Conservation (phyloP, 2,888 invertebrate genomes). For the Drosophila hamatofila region DNA sequence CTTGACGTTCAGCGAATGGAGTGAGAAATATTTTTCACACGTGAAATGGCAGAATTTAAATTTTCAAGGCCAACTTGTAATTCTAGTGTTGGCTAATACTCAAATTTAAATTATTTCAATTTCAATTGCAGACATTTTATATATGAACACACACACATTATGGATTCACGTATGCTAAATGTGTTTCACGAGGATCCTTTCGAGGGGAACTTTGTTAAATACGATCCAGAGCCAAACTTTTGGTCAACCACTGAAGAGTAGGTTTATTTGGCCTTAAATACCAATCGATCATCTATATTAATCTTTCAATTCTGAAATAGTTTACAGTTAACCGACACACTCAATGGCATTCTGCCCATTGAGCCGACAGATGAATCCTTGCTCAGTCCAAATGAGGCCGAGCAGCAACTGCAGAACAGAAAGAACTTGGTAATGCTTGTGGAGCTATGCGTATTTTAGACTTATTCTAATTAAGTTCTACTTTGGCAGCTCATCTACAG, state of each 20-base stretch:
- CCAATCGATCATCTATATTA: not conserved
- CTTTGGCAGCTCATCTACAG: slow-evolving; percentile 77
- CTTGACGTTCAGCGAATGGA: not conserved
- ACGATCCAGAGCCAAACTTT: slow-evolving; percentile 78
- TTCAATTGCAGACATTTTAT: slow-evolving; percentile 18
- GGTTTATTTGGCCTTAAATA: slow-evolving; percentile 39
- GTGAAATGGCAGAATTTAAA: not conserved
- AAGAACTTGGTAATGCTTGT: slow-evolving; percentile 73
- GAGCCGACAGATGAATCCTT: slow-evolving; percentile 75
- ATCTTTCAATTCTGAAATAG: slow-evolving; percentile 59
- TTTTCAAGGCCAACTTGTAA: not conserved
- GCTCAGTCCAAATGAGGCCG: slow-evolving; percentile 61
- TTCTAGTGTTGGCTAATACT: not conserved
- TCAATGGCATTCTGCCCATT: slow-evolving; percentile 84
- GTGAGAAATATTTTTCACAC: not conserved
- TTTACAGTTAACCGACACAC: slow-evolving; percentile 83
- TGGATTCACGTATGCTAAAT: slow-evolving; percentile 85
- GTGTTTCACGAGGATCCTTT: slow-evolving; percentile 84
- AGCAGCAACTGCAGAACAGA: slow-evolving; percentile 68
- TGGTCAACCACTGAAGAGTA: slow-evolving; percentile 84
- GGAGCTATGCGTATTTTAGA: too few species aligned
- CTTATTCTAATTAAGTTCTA: not conserved
- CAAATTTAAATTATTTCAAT: not conserved
- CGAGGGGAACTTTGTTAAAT: slow-evolving; percentile 83
- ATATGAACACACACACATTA: slow-evolving; percentile 44